These are phyloP conservation scores for Drosophila greeni DNA, from an alignment of 2,888 invertebrate species.

Conservation along the genomic window DNA sequence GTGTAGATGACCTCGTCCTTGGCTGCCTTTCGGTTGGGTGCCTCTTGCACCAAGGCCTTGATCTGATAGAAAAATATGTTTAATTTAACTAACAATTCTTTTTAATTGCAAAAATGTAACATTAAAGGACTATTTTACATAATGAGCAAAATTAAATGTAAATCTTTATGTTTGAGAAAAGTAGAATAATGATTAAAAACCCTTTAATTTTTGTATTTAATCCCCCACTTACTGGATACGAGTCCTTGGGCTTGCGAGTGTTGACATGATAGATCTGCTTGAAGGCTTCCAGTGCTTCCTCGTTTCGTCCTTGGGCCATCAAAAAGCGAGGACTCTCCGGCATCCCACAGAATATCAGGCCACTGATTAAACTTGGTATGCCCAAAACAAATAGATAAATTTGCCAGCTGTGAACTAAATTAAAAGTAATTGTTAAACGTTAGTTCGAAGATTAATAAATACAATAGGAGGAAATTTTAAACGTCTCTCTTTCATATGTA, in stretches of 20 bases:
- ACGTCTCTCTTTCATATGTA: background rate
- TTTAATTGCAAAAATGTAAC: background rate
- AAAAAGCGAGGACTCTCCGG: constrained; percentile 79
- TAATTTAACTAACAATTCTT: background rate
- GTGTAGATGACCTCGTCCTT: constrained; percentile 60
- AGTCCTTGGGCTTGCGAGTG: constrained; percentile 82
- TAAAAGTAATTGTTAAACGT: background rate
- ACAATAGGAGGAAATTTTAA: background rate
- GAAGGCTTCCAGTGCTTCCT: constrained; percentile 71
- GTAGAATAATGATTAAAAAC: too few relatives aligned
- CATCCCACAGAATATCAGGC: constrained; percentile 80
- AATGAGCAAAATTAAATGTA: background rate
- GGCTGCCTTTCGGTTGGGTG: constrained; percentile 59
- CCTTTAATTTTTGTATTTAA: background rate
- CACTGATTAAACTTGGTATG: constrained; percentile 84
- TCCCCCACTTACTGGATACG: constrained; percentile 82
- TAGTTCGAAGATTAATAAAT: background rate
- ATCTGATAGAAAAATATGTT: constrained; percentile 53
- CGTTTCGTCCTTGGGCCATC: constrained; percentile 75
- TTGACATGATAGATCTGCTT: constrained; percentile 84
- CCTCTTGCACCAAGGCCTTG: constrained; percentile 69
- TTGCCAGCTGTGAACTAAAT: constrained; percentile 73
- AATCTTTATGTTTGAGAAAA: background rate
- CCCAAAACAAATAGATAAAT: constrained; percentile 81
- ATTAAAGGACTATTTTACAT: background rate